Conservation (phyloP, 2,113 vertebrate species). For the Arenaria interpres region DNA sequence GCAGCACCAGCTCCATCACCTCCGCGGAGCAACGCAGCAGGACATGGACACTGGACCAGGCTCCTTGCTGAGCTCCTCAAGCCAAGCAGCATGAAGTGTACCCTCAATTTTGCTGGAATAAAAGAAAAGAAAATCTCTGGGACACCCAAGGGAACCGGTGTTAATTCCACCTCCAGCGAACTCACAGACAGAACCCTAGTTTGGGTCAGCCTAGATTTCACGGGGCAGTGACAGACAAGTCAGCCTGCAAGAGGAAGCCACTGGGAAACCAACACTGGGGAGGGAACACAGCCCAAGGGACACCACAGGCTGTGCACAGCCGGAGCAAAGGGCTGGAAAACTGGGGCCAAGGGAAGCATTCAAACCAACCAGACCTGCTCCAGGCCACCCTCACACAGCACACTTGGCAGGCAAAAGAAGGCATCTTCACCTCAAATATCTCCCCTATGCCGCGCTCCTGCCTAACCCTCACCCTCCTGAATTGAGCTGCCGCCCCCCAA, state of each 20-base stretch:
- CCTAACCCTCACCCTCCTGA: not conserved
- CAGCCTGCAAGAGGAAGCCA: not conserved
- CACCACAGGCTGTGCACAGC: not conserved
- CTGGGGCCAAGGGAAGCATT: not conserved
- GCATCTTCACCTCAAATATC: not conserved
- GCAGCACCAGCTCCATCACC: not conserved
- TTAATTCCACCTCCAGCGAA: not conserved
- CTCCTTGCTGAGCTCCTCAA: not conserved
- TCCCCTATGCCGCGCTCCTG: not conserved
- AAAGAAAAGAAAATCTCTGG: not conserved
- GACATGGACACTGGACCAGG: not conserved
- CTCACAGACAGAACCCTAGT: not conserved
- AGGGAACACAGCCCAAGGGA: not conserved
- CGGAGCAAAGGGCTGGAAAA: not conserved
- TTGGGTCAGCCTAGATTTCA: not conserved
- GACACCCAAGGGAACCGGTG: accelerated
- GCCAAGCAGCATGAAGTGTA: not conserved
- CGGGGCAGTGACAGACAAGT: not conserved
- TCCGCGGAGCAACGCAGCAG: accelerated
- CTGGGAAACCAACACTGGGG: not conserved
- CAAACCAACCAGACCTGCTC: not conserved
- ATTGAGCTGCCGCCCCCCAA: not conserved
- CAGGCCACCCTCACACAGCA: not conserved
- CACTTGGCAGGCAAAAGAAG: not conserved
- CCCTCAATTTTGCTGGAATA: not conserved